Base-by-base conservation (phyloP, 1,140 invertebrate species). In the Aplysia californica region DNA sequence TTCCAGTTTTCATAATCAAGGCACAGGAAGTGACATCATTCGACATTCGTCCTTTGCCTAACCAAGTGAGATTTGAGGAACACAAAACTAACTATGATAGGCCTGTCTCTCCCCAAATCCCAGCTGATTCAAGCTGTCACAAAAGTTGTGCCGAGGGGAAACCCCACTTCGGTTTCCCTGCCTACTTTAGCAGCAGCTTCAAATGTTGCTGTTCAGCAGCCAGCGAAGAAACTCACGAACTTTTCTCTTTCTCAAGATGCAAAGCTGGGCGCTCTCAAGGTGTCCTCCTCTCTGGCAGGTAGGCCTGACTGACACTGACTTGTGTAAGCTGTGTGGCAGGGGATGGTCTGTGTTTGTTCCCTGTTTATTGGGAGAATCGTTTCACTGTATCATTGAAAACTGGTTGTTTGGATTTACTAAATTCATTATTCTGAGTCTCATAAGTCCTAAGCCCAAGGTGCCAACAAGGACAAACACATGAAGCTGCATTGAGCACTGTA, bases 51-150 rank as follows among this genome's bases (percentile, higher is more conserved):
- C 55, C 55, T 72, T 72, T 72, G n/a, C 70, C 56, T 72, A 20
- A 55, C 33, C 18, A 18, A n/a, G 29, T 21, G 26, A 33, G 50
- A 23, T 68, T 41, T 23, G 18, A 44, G 50, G 15, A 71, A 58
- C 31, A 3, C 35, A 38, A 78, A 77, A 81, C 82, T 84, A 81
- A 81, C 81, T 29, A 76, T 78, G 38, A 23, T 82, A 26, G n/a
- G n/a, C n/a, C n/a, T n/a, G n/a, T n/a, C n/a, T n/a, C n/a, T n/a
- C n/a, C 81, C 80, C 3, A 83, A 83, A 76, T 61, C 71, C 4
- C 64, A 75, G 59, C 71, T 78, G 59, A 26, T 81, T 33, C 73
- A 75, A 20, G 83, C 83, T 23, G 70, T 75, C 23, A 64, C 69
- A n/a, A 66, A 79, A 41, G 58, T 78, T 67, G 78, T 82, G 18